Conservation (phyloP, 2,888 invertebrate genomes). For the Tetranychus piercei region DNA sequence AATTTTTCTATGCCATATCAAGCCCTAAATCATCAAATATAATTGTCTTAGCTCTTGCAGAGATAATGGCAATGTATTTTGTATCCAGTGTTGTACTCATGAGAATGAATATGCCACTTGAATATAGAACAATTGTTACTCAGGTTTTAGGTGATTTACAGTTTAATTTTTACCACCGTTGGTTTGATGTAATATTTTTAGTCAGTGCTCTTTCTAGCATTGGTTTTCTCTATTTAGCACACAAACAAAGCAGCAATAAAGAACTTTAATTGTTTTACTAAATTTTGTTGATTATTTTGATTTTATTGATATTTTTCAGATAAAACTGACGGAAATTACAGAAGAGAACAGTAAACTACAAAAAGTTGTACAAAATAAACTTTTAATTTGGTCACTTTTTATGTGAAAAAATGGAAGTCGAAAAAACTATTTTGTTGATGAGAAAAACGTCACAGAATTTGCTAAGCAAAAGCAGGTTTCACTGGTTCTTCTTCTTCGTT, state of each 20-base stretch:
- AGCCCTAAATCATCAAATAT: slow-evolving; percentile 96
- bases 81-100: slow-evolving; percentile 89
- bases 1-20: slow-evolving; percentile 98
- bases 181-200: slow-evolving; percentile 98
- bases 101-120: slow-evolving; percentile 97
- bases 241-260: slow-evolving; percentile 40
- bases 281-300: not conserved
- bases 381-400: too few species aligned
- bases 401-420: too few species aligned
- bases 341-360: too few species aligned
- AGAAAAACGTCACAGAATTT: too few species aligned
- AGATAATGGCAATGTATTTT: slow-evolving; percentile 99
- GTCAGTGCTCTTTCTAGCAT: slow-evolving; percentile 90
- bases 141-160: slow-evolving; percentile 88
- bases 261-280: not conserved
- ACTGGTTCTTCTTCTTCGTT: too few species aligned
- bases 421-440: too few species aligned
- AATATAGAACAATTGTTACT: slow-evolving; percentile 73
- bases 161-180: slow-evolving; percentile 96
- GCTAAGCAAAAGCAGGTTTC: too few species aligned
- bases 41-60: slow-evolving; percentile 83
- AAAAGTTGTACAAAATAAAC: too few species aligned
- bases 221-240: slow-evolving; percentile 80
- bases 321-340: not conserved
- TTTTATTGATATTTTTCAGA: not conserved